A percentile compares a stretch with the other conserved stretches of the same genome.
Evolutionary conservation across 1,140 invertebrate genomes (phyloP).

Genomic region (Eriocheir sinensis): DNA sequence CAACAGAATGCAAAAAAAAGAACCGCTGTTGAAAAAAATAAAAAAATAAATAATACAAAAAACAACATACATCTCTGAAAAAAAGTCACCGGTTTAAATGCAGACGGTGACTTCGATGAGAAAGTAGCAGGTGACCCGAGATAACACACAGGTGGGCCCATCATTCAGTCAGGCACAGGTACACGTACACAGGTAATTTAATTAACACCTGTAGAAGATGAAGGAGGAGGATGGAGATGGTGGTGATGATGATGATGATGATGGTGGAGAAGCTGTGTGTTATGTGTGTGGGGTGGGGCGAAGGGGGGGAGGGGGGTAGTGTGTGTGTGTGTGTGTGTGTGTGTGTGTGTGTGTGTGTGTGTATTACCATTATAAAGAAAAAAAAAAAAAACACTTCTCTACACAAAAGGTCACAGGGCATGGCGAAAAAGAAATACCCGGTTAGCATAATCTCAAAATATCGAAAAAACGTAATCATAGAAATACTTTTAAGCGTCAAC

Average conservation of each 20-base stretch:
- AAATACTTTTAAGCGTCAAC: no score
- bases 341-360: neutral
- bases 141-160: neutral
- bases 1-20: neutral
- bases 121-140: neutral
- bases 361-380: no score
- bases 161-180: neutral
- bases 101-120: neutral
- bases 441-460: no score
- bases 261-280: neutral
- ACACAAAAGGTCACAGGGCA: no score
- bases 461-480: no score
- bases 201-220: neutral
- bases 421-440: no score
- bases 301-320: neutral
- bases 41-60: no score
- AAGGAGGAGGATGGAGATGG: neutral
- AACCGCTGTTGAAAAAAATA: neutral
- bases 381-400: no score
- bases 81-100: no score
- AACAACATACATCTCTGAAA: no score
- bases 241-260: neutral
- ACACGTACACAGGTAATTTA: neutral
- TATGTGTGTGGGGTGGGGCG: neutral
- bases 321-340: neutral